These are phyloP conservation scores for Drosophila kikkawai DNA, from an alignment of 1,140 invertebrate species.

Conservation along the genomic window DNA sequence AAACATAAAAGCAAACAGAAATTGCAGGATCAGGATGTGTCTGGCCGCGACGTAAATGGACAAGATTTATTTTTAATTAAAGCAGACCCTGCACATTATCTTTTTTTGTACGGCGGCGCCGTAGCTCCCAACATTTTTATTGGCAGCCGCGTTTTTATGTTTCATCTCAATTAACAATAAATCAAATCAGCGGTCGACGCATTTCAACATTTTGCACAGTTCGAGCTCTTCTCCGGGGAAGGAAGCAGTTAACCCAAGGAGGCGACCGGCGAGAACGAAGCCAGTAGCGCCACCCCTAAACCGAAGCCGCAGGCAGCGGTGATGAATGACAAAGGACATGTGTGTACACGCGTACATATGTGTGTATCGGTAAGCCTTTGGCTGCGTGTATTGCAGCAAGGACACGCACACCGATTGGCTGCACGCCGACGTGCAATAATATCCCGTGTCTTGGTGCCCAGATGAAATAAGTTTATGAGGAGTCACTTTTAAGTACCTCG, in stretches of 20 bases:
- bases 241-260: conserved; percentile 40
- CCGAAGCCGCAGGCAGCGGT: conserved; percentile 66
- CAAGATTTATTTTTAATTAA: conserved; percentile 83
- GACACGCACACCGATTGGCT: conserved; percentile 77
- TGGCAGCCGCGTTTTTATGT: conserved; percentile 75
- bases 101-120: conserved; percentile 33
- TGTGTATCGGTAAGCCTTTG: conserved; percentile 9
- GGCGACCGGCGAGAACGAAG: conserved; percentile 14
- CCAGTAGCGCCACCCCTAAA: conserved; percentile 67
- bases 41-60: conserved; percentile 74
- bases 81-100: conserved; percentile 74
- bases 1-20: conserved; percentile 62
- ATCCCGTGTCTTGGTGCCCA: conserved; percentile 63
- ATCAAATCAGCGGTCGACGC: conserved; percentile 70
- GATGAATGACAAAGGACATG: conserved; percentile 79
- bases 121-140: conserved; percentile 60
- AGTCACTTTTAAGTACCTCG: conserved; percentile 13
- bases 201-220: conserved; percentile 54
- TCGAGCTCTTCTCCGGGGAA: conserved; percentile 28
- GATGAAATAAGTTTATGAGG: conserved; percentile 24
- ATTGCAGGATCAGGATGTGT: conserved; percentile 59
- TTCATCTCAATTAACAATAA: conserved; percentile 72
- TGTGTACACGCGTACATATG: conserved; percentile 11
- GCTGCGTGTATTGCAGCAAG: conserved; percentile 29
- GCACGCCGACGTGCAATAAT: conserved; percentile 80